Percentiles rank a stretch among this genome's conserved stretches.
Conservation (phyloP, 1,140 invertebrate species). For the Heterodera schachtii region DNA sequence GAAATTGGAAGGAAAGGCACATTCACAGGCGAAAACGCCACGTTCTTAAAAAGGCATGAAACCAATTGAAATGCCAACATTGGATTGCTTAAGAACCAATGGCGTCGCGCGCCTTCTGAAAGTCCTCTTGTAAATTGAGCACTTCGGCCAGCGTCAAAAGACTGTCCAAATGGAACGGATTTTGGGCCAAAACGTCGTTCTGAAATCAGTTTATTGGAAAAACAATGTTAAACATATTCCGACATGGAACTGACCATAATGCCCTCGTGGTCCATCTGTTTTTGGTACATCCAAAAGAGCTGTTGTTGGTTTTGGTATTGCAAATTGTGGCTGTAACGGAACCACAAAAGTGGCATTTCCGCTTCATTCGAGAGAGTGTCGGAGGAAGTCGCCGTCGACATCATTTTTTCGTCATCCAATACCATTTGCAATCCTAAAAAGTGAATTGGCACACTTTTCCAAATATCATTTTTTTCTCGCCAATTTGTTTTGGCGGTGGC, state of each 20-base stretch:
- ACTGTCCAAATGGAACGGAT: slow-evolving; percentile 51
- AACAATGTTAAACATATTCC: slow-evolving; percentile 19
- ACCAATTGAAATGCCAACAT: slow-evolving; percentile 9
- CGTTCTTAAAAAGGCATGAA: slow-evolving; percentile 47
- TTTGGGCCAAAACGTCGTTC: slow-evolving; percentile 40
- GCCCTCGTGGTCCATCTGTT: slow-evolving; percentile 31
- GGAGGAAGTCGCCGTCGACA: neutral
- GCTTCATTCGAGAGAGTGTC: neutral
- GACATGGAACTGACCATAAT: slow-evolving; percentile 33
- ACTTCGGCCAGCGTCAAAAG: slow-evolving; percentile 44
- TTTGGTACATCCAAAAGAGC: slow-evolving; percentile 38
- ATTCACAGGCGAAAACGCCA: slow-evolving; percentile 49
- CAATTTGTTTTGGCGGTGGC: slow-evolving; percentile 29
- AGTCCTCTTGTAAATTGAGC: slow-evolving; percentile 43
- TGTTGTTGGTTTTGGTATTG: slow-evolving; percentile 40
- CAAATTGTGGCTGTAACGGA: slow-evolving; percentile 35
- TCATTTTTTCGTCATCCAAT: neutral
- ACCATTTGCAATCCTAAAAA: slow-evolving; percentile 14
- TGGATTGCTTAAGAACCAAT: slow-evolving; percentile 34
- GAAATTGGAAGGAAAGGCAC: slow-evolving; percentile 39
- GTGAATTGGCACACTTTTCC: too few species aligned
- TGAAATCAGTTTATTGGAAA: slow-evolving; percentile 27
- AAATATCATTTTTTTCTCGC: slow-evolving; percentile 1
- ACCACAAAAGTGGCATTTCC: slow-evolving; percentile 30
- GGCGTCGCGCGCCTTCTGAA: slow-evolving; percentile 37